Base-by-base conservation (phyloP, 2,797 vertebrate species). In the Pseudochirops corinnae region DNA sequence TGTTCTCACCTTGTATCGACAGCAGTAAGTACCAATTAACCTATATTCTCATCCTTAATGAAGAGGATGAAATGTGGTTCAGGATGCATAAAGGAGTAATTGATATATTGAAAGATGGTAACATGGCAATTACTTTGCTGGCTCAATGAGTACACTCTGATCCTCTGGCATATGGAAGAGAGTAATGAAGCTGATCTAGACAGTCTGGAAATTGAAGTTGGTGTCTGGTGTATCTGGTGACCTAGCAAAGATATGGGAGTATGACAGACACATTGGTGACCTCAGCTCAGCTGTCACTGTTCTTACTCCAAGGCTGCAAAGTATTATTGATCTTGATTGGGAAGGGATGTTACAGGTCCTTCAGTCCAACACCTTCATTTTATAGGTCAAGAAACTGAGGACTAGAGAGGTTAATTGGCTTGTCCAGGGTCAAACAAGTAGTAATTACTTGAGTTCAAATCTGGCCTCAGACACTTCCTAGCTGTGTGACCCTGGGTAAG, bases 11-110 rank as follows among this genome's bases (percentile, higher is more conserved):
- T 92, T 55, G 60, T 55, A 26, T 67, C 58, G 82, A 93, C 21
- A 93, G 93, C 55, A 96, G 12, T 39, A 93, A 96, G 74, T 60
- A 16, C 16, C 31, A 67, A 13, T 95, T 55, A 24, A 94, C 56
- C n/a, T 74, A 39, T 74, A 39, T 74, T 74, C 67, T 50, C 82
- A 28, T 62, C 46, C 62, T 50, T 14, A 55, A 93, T 74, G 6
- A 21, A 60, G 91, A 93, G 16, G 55, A 56, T 57, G 55, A 31
- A 95, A 93, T 9, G 52, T 93, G 55, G 50, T 94, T 95, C 97
- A 74, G 82, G 95, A 93, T 90, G 62, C 87, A 90, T 90, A 31
- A 92, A 74, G 55, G 82, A 53, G 46, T 50, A 39, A 31, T 29
- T 93, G 91, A 91, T 62, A 1, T 67, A 33, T 92, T 92, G 28